Base-by-base conservation (phyloP, 2,113 vertebrate genomes). In the Oenanthe oenanthe region DNA sequence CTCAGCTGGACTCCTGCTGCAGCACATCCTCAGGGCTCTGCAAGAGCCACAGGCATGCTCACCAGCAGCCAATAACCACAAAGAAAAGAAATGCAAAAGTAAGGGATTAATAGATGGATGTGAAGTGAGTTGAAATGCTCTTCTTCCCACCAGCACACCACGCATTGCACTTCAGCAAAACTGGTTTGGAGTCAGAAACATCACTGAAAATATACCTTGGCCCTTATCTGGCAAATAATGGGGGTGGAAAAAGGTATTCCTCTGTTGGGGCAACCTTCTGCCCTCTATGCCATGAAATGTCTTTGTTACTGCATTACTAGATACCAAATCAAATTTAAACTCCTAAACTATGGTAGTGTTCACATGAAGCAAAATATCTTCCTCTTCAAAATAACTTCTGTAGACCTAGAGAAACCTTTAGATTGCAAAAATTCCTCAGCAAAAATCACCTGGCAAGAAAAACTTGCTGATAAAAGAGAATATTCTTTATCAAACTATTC, bases 11-110 rank as follows among this genome's bases (percentile, higher is more conserved):
- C 42, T 63, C n/a, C 48, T 9, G 7, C 56, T 71, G 66, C 6
- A 6, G 40, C 3, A 1, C 43, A 36, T 19, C 26, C 2, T 6
- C 32, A 36, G 57, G 48, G 21, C 40, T n/a, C 77, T 21, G 8
- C 3, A 6, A 26, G 32, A 9, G 42, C 75, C 22, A 28, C 40
- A n/a, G 63, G 25, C 67, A 83, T 0, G 0, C 22, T 65, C 36
- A 36, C 9, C 56, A 71, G 34, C 34, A 20, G 8, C 25, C 26
- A 43, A 4, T 11, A 36, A 50, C 10, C 40, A 31, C 5, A 43
- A 29, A 70, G 8, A 6, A 71, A 58, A 63, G 9, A 56, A 19
- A 66, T 12, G 19, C 22, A 28, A 58, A 73, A 60, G 9, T 21
- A 47, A 51, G 12, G 22, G 28, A 25, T 70, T 61, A 21, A 70